A percentile compares a stretch with the other conserved stretches of the same genome.
phyloP scores from a whole-genome alignment of 1,140 invertebrate species.

The Pseudomyrmex flavicornis region DNA sequence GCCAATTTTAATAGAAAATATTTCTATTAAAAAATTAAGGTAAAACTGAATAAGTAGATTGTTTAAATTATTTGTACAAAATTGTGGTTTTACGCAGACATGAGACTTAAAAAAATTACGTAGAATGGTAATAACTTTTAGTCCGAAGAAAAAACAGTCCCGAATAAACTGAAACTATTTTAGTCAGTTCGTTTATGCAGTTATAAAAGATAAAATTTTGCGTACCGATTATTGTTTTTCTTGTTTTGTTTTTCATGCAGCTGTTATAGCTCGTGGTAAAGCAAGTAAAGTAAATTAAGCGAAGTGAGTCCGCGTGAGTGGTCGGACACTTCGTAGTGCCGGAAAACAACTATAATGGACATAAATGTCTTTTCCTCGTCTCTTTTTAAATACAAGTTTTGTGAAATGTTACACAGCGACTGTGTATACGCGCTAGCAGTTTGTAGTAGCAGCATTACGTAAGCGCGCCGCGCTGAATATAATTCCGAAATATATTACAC shows the following conservation, averaged over 20 bases:
- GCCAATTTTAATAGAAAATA: constrained; percentile 11
- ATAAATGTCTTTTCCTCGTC: constrained; percentile 37
- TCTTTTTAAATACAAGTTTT: constrained; percentile 52
- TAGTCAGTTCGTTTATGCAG: too few species aligned
- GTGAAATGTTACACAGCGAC: constrained; percentile 32
- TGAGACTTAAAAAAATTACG: too few species aligned
- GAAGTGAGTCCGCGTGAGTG: not conserved
- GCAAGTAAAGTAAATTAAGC: constrained; percentile 25
- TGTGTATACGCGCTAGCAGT: constrained; percentile 15
- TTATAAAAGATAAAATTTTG: not conserved
- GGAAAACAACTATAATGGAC: constrained; percentile 24
- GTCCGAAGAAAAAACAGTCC: too few species aligned
- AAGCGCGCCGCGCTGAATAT: constrained; percentile 42
- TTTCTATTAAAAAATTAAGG: constrained; percentile 16
- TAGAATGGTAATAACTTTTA: too few species aligned
- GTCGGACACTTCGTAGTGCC: not conserved
- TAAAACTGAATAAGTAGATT: too few species aligned
- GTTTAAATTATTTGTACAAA: too few species aligned
- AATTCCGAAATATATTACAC: constrained; percentile 57
- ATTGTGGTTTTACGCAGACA: too few species aligned
- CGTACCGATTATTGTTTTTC: not conserved
- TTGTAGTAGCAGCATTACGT: constrained; percentile 27
- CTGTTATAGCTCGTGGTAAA: not conserved
- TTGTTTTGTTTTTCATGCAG: not conserved
- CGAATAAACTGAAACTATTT: too few species aligned